Evolutionary conservation across 2,113 vertebrate genomes (phyloP).

Genomic region (Callionymus lyra): DNA sequence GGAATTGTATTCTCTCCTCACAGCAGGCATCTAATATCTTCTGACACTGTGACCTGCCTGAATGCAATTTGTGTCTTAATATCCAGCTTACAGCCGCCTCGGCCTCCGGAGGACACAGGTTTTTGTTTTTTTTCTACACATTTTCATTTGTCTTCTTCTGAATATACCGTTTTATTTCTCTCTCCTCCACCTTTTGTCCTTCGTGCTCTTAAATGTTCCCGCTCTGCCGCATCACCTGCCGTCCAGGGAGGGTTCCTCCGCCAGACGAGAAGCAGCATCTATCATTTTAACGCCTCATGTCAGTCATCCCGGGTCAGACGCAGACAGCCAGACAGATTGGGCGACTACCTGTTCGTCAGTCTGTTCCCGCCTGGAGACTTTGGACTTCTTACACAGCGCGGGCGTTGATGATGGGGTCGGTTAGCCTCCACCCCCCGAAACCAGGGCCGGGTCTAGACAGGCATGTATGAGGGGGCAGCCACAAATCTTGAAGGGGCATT

Average conservation of each 20-base stretch:
- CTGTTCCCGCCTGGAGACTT: constrained; percentile 72
- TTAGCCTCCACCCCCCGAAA: too few relatives aligned
- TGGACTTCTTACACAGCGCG: too few relatives aligned
- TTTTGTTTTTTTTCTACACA: constrained; percentile 41
- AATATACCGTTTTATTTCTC: constrained; percentile 13
- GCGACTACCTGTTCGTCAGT: constrained; percentile 80
- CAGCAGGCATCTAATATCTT: constrained; percentile 95
- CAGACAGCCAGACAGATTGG: constrained; percentile 53
- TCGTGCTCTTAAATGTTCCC: constrained; percentile 25
- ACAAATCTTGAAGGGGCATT: too few relatives aligned
- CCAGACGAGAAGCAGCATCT: constrained; percentile 62
- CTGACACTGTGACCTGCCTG: constrained; percentile 93
- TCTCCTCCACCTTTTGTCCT: constrained; percentile 4
- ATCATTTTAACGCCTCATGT: constrained; percentile 69
- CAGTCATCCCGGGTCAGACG: constrained; percentile 61
- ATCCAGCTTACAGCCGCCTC: constrained; percentile 84
- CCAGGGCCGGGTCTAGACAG: too few relatives aligned
- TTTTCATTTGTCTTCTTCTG: constrained; percentile 12
- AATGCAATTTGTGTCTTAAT: constrained; percentile 99
- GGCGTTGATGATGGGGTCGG: too few relatives aligned
- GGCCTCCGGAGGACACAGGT: constrained; percentile 72
- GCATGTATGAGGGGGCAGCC: too few relatives aligned
- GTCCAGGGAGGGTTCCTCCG: constrained; percentile 59
- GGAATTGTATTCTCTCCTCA: constrained; percentile 95
- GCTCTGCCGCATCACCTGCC: constrained; percentile 37